phyloP scores from a whole-genome alignment of 1,140 invertebrate species.

The Meloidogyne chitwoodi region DNA sequence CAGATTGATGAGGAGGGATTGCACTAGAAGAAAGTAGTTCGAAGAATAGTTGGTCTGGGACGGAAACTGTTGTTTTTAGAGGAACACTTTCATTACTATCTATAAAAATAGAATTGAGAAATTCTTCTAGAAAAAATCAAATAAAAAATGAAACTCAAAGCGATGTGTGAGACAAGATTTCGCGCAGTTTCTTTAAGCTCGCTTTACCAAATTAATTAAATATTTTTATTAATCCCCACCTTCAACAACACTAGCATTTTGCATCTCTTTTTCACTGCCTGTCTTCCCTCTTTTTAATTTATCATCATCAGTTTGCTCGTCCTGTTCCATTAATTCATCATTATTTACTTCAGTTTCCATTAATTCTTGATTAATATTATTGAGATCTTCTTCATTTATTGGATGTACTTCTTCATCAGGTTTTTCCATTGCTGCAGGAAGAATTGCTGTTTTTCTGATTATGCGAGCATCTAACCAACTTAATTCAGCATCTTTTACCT shows the following conservation, averaged over 20 bases:
- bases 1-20: conserved; percentile 74
- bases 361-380: conserved; percentile 8
- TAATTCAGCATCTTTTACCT: conserved; percentile 73
- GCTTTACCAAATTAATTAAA: too few species aligned
- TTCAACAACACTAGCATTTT: neutral
- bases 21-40: conserved; percentile 42
- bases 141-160: neutral
- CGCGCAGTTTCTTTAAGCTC: too few species aligned
- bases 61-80: conserved; percentile 12
- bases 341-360: conserved; percentile 9
- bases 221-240: neutral
- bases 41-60: conserved; percentile 41
- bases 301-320: neutral
- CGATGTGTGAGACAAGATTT: neutral
- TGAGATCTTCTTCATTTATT: conserved; percentile 16
- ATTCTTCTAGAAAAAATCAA: neutral
- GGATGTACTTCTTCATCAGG: conserved; percentile 2
- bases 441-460: conserved; percentile 40
- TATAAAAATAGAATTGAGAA: neutral
- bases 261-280: neutral
- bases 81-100: neutral
- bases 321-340: conserved; percentile 13
- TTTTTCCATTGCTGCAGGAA: conserved; percentile 21
- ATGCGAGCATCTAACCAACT: conserved; percentile 77
- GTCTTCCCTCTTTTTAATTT: neutral